phyloP scores from a whole-genome alignment of 2,888 invertebrate species.

The Hydrotaea cyrtoneurina region DNA sequence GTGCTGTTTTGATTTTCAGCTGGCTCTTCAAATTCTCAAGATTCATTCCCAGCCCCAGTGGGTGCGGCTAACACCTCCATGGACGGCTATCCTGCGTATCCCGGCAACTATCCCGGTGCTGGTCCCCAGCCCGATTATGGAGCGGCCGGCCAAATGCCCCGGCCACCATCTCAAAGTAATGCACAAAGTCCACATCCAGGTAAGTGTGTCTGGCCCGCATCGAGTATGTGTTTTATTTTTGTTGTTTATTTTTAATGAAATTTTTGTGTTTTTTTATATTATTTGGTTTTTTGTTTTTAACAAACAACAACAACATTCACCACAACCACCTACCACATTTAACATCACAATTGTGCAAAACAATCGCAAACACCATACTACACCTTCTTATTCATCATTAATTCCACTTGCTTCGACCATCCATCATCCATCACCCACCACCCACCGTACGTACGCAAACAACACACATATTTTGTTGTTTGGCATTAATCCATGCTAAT shows the following conservation, averaged over 20 bases:
- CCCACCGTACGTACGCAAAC: no score
- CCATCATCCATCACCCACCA: conserved; percentile 7
- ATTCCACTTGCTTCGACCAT: conserved; percentile 45
- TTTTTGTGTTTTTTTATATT: conserved; percentile 49
- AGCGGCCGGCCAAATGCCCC: conserved; percentile 85
- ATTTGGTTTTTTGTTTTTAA: conserved; percentile 47
- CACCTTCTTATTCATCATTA: conserved; percentile 38
- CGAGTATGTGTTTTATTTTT: conserved; percentile 10
- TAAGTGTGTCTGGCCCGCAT: conserved; percentile 77
- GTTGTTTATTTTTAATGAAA: conserved; percentile 29
- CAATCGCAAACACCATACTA: conserved; percentile 9
- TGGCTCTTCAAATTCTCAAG: conserved; percentile 95
- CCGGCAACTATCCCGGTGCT: conserved; percentile 81
- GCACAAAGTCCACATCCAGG: conserved; percentile 86
- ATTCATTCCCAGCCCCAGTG: conserved; percentile 91
- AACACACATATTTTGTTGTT: conserved; percentile 49
- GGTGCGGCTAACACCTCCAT: conserved; percentile 86
- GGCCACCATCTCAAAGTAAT: conserved; percentile 87
- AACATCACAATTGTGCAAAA: neutral
- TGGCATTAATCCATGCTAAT: conserved; percentile 31
- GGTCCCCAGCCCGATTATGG: conserved; percentile 84
- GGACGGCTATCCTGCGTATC: conserved; percentile 90
- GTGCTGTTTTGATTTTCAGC: conserved; percentile 66
- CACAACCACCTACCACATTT: conserved; percentile 37
- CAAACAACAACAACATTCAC: conserved; percentile 13